Conservation (phyloP, 1,140 invertebrate genomes). For the Yoshiicerus persimilis region DNA sequence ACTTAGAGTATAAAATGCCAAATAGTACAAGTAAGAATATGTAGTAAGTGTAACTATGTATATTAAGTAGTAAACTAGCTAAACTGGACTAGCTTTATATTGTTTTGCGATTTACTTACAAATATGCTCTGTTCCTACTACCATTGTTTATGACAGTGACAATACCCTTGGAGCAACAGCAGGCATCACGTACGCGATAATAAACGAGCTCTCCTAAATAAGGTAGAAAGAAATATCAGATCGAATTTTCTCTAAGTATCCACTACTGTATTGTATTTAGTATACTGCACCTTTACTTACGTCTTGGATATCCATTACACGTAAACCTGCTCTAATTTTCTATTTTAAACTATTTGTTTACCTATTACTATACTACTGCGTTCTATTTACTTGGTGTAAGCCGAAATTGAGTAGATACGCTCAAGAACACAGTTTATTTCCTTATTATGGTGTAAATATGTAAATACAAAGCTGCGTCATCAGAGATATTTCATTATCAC, state of each 20-base stretch:
- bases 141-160: neutral
- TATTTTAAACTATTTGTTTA: neutral
- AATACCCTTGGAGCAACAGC: conserved; percentile 1
- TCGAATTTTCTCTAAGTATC: neutral
- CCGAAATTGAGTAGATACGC: neutral
- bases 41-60: neutral
- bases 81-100: neutral
- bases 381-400: no score
- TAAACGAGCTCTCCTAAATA: neutral
- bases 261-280: neutral
- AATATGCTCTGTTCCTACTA: neutral
- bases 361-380: no score
- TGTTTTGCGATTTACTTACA: neutral
- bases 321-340: neutral
- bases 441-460: neutral
- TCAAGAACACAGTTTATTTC: neutral
- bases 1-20: neutral
- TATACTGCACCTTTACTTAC: neutral
- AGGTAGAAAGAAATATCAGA: neutral
- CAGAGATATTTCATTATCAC: neutral
- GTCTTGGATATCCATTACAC: neutral
- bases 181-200: conserved; percentile 3
- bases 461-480: neutral
- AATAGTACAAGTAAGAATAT: neutral
- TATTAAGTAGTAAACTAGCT: neutral